Conservation (phyloP, 2,888 invertebrate species). For the Hirtodrosophila histrioides region DNA sequence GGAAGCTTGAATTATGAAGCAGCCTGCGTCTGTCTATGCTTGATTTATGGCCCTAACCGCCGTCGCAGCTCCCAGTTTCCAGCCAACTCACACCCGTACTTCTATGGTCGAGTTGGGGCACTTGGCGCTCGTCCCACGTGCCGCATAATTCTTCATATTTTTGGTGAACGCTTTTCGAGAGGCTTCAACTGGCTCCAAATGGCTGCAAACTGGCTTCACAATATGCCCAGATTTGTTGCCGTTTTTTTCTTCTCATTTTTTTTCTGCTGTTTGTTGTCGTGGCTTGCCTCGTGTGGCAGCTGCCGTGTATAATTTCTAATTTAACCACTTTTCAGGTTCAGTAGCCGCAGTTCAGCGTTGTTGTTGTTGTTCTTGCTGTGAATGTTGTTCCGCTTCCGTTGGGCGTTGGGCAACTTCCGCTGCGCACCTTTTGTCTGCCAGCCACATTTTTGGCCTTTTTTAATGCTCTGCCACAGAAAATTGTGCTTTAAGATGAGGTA, state of each 20-base stretch:
- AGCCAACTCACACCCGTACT: not conserved
- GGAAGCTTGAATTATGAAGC: conserved; percentile 69
- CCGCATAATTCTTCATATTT: conserved; percentile 77
- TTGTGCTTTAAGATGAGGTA: conserved; percentile 72
- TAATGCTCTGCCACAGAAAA: conserved; percentile 12
- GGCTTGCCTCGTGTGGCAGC: conserved; percentile 58
- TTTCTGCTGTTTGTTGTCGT: conserved; percentile 28
- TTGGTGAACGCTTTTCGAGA: conserved; percentile 45
- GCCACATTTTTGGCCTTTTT: conserved; percentile 1
- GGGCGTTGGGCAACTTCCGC: conserved; percentile 69
- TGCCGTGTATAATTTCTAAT: conserved; percentile 84
- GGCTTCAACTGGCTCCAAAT: conserved; percentile 61
- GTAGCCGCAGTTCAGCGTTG: conserved; percentile 69
- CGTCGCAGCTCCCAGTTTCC: not conserved
- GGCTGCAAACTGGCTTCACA: conserved; percentile 21
- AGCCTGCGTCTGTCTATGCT: conserved; percentile 72
- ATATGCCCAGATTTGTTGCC: conserved; percentile 40
- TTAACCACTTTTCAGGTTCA: conserved; percentile 85
- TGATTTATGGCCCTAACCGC: conserved; percentile 66
- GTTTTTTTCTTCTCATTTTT: no score
- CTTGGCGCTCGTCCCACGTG: conserved; percentile 58
- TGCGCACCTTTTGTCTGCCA: conserved; percentile 64
- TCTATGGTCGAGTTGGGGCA: conserved; percentile 14
- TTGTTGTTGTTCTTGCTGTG: conserved; percentile 26
- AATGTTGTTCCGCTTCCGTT: conserved; percentile 65